Evolutionary conservation across 2,113 vertebrate species (phyloP).

Genomic region (Phyllostomus hastatus): DNA sequence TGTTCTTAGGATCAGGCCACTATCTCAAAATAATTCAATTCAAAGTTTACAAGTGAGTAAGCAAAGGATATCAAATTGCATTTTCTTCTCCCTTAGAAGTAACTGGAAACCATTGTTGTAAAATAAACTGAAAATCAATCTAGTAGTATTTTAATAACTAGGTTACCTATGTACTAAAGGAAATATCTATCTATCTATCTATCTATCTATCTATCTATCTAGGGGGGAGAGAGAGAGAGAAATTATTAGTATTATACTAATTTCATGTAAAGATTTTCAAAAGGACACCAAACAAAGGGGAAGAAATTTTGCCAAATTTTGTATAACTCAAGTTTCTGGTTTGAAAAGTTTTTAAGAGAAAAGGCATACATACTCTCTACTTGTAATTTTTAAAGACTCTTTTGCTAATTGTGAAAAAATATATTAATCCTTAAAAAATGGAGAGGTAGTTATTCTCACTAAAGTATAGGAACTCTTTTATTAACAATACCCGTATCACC

Average conservation of each 20-base stretch:
- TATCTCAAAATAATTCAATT: neutral
- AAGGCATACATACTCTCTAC: neutral
- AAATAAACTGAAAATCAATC: slow-evolving; percentile 5
- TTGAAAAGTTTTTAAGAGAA: slow-evolving; percentile 3
- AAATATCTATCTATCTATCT: neutral
- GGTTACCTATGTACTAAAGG: neutral
- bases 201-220: neutral
- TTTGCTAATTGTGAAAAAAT: neutral
- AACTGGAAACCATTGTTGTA: neutral
- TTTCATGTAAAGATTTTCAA: neutral
- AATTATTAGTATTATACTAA: neutral
- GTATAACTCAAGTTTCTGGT: neutral
- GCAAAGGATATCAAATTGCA: neutral
- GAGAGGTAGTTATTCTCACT: neutral
- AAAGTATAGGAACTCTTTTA: neutral
- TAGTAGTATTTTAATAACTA: neutral
- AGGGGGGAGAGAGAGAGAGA: too few relatives aligned
- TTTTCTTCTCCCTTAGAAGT: neutral
- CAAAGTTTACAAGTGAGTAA: neutral
- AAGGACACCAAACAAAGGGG: neutral
- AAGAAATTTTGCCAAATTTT: neutral
- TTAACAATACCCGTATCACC: neutral
- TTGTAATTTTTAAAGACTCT: neutral
- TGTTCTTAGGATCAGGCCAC: neutral
- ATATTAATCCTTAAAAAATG: neutral